Evolutionary conservation across 2,888 invertebrate species (phyloP), one percentile per base, ranked within the genome.

Genomic region (Hipparchia semele): DNA sequence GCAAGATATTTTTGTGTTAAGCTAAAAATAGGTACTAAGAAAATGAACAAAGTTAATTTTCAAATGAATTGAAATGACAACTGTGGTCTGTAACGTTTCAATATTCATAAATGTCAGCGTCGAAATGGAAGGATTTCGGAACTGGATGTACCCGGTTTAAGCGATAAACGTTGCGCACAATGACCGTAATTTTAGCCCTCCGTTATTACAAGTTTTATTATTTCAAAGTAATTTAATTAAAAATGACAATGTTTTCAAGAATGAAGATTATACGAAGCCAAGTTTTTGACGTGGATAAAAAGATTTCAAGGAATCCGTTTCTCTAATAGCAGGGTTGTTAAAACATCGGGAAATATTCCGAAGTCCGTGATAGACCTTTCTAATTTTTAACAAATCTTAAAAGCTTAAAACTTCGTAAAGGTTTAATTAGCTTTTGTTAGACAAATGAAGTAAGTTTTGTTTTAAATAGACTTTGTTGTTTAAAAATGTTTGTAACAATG

Each of bases 191-290:
- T 82, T 80, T 80, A 80, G 73, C 82, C 81, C 81, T 79, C 80
- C 81, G 80, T 80, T 82, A 83, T 85, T 82, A 81, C 82, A 72
- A 79, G 77, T 86, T 87, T 86, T 86, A 84, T 86, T 84, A 84
- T 87, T 86, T 83, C 81, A 83, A 87, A 88, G 82, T 73, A 86
- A 86, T 87, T 88, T 87, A 88, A 90, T 89, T 89, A 88, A 88
- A 88, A 84, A 83, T 82, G 83, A 84, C 86, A 86, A 89, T 89
- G 87, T 88, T 88, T 87, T 85, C 80, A 79, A 80, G 81, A 82
- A 81, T 83, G 82, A 82, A 83, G 87, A 90, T 90, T 89, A 90
- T 86, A 85, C 86, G 86, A 84, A 86, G 83, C 84, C 82, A 83
- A 74, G 83, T 80, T 83, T 80, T 86, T 86, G 88, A 86, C 82